Percentiles rank a stretch among this genome's conserved stretches.
phyloP scores from a whole-genome alignment of 1,140 invertebrate species.

The Drosophila repleta region DNA sequence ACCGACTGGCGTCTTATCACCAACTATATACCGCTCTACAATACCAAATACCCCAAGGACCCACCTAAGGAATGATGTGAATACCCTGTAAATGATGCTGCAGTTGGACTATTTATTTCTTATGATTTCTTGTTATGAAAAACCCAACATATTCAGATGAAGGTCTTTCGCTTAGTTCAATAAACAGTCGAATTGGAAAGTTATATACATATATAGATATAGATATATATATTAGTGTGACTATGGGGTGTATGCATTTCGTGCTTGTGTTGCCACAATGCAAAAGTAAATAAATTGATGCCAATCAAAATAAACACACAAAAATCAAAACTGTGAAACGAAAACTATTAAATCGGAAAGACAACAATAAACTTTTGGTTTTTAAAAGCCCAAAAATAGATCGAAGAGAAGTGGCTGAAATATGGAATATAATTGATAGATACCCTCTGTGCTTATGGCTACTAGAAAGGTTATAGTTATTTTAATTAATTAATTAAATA shows the following conservation, averaged over 20 bases:
- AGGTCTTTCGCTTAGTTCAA: no score
- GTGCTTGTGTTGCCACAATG: conserved; percentile 26
- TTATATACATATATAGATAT: no score
- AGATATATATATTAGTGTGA: no score
- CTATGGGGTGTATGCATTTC: no score
- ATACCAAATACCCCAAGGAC: conserved; percentile 61
- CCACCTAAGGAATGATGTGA: conserved; percentile 5
- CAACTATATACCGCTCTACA: conserved; percentile 61
- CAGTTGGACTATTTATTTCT: no score
- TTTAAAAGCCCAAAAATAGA: conserved; percentile 13
- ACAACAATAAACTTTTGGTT: conserved; percentile 20
- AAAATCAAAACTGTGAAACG: conserved; percentile 10
- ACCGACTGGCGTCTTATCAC: conserved; percentile 64
- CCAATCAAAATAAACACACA: conserved; percentile 41
- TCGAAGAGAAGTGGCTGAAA: no score
- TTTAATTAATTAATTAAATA: no score
- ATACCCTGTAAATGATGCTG: background rate
- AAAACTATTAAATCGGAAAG: conserved; percentile 16
- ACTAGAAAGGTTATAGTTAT: no score
- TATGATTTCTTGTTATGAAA: no score
- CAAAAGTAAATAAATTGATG: conserved; percentile 46
- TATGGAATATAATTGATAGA: no score
- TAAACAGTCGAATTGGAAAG: no score
- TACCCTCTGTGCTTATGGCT: no score
- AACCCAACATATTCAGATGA: background rate